Evolutionary conservation across 2,797 vertebrate genomes (phyloP).

Genomic region (Synanceia verrucosa): DNA sequence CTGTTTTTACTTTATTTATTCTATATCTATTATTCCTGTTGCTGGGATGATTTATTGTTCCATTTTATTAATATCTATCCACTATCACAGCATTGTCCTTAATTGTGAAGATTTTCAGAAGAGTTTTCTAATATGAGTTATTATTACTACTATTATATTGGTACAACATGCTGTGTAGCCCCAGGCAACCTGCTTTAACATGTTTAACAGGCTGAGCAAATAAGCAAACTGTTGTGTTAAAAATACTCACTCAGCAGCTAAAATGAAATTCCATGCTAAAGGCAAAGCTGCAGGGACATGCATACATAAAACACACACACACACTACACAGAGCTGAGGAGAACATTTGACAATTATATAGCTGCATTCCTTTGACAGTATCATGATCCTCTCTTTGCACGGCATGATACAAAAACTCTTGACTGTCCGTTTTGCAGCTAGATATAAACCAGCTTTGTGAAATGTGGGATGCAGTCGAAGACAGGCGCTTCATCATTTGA

Average conservation of each 20-base stretch:
- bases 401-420: not conserved
- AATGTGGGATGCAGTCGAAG: conserved; percentile 1
- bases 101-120: not conserved
- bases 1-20: not conserved
- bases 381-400: not conserved
- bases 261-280: conserved; percentile 2
- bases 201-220: conserved; percentile 16
- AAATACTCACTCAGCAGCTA: conserved; percentile 14
- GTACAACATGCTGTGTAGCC: conserved; percentile 10
- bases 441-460: conserved; percentile 22
- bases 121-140: not conserved
- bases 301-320: conserved; percentile 2
- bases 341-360: not conserved
- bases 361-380: not conserved
- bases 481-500: conserved; percentile 12
- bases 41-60: not conserved
- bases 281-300: conserved; percentile 4
- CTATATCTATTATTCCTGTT: not conserved
- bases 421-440: conserved; percentile 7
- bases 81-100: not conserved
- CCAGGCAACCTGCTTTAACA: conserved; percentile 21
- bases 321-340: not conserved
- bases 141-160: not conserved
- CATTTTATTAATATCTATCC: not conserved
- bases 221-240: conserved; percentile 8